A percentile compares a stretch with the other conserved stretches of the same genome.
These are phyloP conservation scores for Nesogale talazaci DNA, from an alignment of 2,113 vertebrate species.

Conservation along the genomic window DNA sequence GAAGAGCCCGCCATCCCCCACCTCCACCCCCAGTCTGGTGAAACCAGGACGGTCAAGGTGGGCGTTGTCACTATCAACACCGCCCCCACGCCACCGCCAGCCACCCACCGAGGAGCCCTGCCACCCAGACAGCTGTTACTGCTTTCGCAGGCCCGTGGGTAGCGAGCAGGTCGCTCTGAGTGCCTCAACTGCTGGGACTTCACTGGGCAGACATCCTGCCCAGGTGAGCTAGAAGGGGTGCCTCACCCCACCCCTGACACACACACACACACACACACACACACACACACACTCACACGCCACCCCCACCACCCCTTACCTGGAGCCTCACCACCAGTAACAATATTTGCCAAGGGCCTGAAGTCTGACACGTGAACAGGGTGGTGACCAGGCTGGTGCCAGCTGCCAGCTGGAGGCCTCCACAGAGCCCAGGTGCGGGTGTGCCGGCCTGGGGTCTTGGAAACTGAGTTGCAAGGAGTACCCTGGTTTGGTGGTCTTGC, in stretches of 20 bases:
- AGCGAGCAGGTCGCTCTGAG: not conserved
- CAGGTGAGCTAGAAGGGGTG: constrained; percentile 60
- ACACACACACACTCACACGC: too few species aligned
- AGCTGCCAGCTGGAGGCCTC: constrained; percentile 15
- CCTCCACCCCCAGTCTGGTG: not conserved
- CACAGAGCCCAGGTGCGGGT: not conserved
- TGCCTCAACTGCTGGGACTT: not conserved
- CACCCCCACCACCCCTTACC: too few species aligned
- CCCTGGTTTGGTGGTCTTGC: not conserved
- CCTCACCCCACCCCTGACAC: too few species aligned
- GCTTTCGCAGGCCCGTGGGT: not conserved
- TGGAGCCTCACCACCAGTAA: constrained; percentile 53
- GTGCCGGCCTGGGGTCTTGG: not conserved
- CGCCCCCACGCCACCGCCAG: too few species aligned
- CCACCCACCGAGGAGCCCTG: not conserved
- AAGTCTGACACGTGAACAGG: constrained; percentile 31
- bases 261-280: too few species aligned
- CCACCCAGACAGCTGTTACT: not conserved
- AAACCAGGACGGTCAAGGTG: constrained; percentile 13
- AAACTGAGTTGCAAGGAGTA: not conserved
- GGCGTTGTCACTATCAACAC: not conserved
- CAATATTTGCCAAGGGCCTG: constrained; percentile 76
- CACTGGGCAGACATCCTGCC: constrained; percentile 28
- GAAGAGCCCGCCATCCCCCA: not conserved
- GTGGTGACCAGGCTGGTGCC: constrained; percentile 24